Evolutionary conservation across 2,888 invertebrate genomes (phyloP), one percentile per base, ranked within the genome.

Genomic region (Pristionchus arcanus): DNA sequence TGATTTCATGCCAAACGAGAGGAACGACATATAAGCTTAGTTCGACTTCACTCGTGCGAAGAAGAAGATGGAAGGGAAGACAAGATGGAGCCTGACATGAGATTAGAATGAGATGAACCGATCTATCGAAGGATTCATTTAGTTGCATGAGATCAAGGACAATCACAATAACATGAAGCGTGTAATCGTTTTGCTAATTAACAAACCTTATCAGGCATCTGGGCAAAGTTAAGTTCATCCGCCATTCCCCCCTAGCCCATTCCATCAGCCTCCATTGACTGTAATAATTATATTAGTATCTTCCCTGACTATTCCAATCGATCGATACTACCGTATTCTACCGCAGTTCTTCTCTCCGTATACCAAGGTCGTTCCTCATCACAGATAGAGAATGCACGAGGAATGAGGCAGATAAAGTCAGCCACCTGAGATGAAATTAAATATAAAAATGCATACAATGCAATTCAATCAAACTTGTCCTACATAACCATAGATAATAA

Each of bases 31-130:
- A 42, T 42, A 5, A 5, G 42, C 42, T 5, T 42, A 42, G 42
- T 42, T 42, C 42, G 42, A 42, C 42, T 42, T 42, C 42, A 42
- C 42, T 42, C 42, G 28, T 19, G 1, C 71, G 13, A 7, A 87
- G 87, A 9, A 87, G 42, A n/a, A 87, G 87, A 71, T 87, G 87
- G 87, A 71, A 87, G 25, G 87, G 87, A 71, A 87, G 87, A 87
- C 87, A 55, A 53, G 21, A 11, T 2, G 53, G 11, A 11, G 87
- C 28, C 87, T 87, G 71, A 11, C 2, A 59, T 2, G 21, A 68
- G 15, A n/a, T n/a, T n/a, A n/a, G n/a, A n/a, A n/a, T n/a, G n/a
- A n/a, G n/a, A n/a, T n/a, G n/a, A n/a, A n/a, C n/a, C n/a, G n/a
- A n/a, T n/a, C n/a, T n/a, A n/a, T n/a, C n/a, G n/a, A n/a, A n/a